Evolutionary conservation across 2,888 invertebrate species (phyloP), one percentile per base, ranked within the genome.

Genomic region (Sphecodes monilicornis): DNA sequence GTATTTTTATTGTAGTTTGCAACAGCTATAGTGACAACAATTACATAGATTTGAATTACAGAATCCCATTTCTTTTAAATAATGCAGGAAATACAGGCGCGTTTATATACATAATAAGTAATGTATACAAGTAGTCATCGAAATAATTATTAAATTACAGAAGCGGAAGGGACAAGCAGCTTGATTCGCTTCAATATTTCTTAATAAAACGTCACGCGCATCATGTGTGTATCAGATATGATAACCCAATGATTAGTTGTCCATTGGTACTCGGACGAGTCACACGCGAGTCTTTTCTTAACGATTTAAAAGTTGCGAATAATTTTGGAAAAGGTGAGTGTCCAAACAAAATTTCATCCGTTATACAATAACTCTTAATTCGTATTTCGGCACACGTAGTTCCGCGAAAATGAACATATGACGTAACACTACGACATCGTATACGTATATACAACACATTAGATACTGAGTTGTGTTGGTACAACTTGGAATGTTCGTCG

Each of bases 221-320:
- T n/a, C 16, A 64, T 36, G 22, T 50, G 69, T 46, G 10, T 64
- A 82, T 77, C 69, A 41, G 16, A 46, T 13, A 50, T 77, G 84
- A 84, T 84, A 82, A 84, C 73, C 82, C 69, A 54, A 26, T 60
- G 70, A 70, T 39, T 72, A 84, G 77, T 77, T 36, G 64, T 57
- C 36, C 43, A 26, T 29, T 82, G 82, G 54, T 82, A 22, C 60
- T 70, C 60, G 39, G 29, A 39, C 10, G 2, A 13, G 64, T 26
- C 29, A 3, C 39, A 69, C 74, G 74, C 54, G 43, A 77, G 32
- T 43, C n/a, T 16, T 26, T 54, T 32, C n/a, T 22, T 46, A 43
- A 46, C 39, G 11, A 60, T 5, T 36, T 79, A 32, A 60, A 39
- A 69, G 32, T 82, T 70, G 13, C 22, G n/a, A 50, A 22, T 26